phyloP scores from a whole-genome alignment of 2,113 vertebrate genomes.

The Equus quagga region DNA sequence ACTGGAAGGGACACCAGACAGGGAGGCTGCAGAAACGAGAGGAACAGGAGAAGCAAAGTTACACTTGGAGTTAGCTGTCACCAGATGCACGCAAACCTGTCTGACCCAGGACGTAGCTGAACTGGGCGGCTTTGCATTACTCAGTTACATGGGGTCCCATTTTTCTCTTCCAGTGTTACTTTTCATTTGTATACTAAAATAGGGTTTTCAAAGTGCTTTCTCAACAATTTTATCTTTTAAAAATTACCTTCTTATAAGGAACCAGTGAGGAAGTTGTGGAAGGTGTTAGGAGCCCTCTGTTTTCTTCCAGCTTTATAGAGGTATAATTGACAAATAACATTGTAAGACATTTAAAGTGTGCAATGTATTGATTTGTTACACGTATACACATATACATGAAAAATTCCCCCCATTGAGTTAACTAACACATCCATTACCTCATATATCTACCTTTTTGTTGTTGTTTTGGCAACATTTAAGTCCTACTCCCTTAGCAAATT shows the following conservation, averaged over 20 bases:
- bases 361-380: background rate
- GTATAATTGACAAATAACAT: background rate
- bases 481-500: background rate
- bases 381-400: background rate
- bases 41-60: fast-evolving
- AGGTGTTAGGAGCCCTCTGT: background rate
- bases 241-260: background rate
- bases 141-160: background rate
- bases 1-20: too few relatives aligned
- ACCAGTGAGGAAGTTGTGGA: background rate
- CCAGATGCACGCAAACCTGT: background rate
- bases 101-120: fast-evolving
- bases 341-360: background rate
- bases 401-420: background rate
- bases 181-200: background rate
- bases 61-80: background rate
- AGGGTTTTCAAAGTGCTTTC: background rate
- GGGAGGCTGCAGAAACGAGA: background rate
- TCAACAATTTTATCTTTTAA: background rate
- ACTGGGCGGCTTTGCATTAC: fast-evolving
- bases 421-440: background rate
- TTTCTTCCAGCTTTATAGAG: background rate
- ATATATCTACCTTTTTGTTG: background rate
- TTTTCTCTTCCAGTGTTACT: background rate
- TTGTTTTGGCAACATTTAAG: background rate